Evolutionary conservation across 2,888 invertebrate genomes (phyloP).

Genomic region (Caradrina clavipalpis): DNA sequence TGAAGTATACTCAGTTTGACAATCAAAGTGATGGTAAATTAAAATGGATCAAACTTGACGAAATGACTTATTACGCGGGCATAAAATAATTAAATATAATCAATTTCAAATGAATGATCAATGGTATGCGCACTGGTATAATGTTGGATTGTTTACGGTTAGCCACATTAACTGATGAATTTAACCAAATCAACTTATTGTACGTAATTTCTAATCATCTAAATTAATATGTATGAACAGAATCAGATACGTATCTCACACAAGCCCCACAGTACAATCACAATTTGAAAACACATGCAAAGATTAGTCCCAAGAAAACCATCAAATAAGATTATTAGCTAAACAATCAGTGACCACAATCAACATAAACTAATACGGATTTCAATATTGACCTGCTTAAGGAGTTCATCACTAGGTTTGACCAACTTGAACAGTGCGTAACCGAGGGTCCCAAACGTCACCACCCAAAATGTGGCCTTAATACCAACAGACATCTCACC

Average conservation of each 20-base stretch:
- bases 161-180: constrained; percentile 13
- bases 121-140: constrained; percentile 41
- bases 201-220: constrained; percentile 7
- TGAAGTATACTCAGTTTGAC: not conserved
- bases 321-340: constrained; percentile 39
- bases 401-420: constrained; percentile 90
- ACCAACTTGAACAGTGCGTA: constrained; percentile 91
- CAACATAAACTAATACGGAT: constrained; percentile 66
- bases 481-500: constrained; percentile 88
- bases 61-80: constrained; percentile 38
- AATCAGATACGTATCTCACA: constrained; percentile 17
- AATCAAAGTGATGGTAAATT: constrained; percentile 26
- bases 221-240: constrained; percentile 1
- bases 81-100: constrained; percentile 17
- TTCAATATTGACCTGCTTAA: constrained; percentile 87
- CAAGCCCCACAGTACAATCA: constrained; percentile 50
- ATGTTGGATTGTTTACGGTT: constrained; percentile 7
- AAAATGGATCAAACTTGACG: constrained; percentile 81
- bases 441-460: constrained; percentile 91
- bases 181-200: constrained; percentile 9
- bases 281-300: constrained; percentile 69
- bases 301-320: constrained; percentile 63
- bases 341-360: constrained; percentile 71
- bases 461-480: constrained; percentile 91
- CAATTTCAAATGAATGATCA: constrained; percentile 38